Base-by-base conservation (phyloP, 2,113 vertebrate species). In the Amblyornis subalaris region DNA sequence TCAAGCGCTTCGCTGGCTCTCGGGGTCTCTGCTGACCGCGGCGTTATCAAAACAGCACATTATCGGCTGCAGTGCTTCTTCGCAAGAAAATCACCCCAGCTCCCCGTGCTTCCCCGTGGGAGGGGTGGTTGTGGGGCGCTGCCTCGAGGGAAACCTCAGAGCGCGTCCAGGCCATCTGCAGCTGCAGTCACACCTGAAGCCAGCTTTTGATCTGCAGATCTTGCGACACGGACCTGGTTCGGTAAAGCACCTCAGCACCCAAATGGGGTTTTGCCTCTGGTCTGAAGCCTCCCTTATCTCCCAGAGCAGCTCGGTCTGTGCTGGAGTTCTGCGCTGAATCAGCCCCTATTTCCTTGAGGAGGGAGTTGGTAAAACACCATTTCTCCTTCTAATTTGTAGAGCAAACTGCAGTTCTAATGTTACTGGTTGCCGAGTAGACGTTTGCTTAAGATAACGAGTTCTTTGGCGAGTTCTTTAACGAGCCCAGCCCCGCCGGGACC, bases 381-480 rank as follows among this genome's bases (percentile, higher is more conserved):
- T 70, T 78, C 67, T 88, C 61, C 9, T 64, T 36, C 40, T 40
- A 2, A 19, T 55, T 78, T 45, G 44, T 5, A 31, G 38, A 54
- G 65, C 48, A 65, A 92, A 33, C 51, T 62, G 4, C 54, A 31
- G 5, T 10, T 69, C 54, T 12, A 14, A 25, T 1, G 26, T 36
- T 19, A 2, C 74, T 36, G 80, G 23, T 48, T 77, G 64, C 40
- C 18, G 0, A 19, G 53, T 1, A 55, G 71, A 3, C 9, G 26
- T 94, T 94, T 91, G 82, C 21, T 88, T 26, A 75, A 93, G 89
- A 84, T 81, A 74, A 60, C 1, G 16, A 75, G 36, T 12, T 40
- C 10, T 47, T 28, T 12, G 40, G 28, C 5, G 19, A 65, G 47
- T 58, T 71, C 55, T 45, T 51, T 33, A 25, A 40, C 20, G 54